These are phyloP conservation scores for Silurus asotus DNA, from an alignment of 2,113 vertebrate species.

Conservation along the genomic window DNA sequence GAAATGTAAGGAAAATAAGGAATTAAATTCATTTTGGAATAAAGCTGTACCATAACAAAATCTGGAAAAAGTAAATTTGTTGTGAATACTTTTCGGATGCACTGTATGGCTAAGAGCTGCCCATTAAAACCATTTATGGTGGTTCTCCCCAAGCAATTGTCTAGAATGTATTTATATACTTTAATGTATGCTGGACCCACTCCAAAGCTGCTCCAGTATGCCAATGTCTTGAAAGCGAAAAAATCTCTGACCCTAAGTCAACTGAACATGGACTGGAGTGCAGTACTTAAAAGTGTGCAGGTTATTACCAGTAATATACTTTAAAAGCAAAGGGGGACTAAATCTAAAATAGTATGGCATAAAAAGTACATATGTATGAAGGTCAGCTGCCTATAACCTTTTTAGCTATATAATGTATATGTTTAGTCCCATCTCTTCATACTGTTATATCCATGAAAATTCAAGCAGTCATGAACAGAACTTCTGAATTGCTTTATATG, in stretches of 20 bases:
- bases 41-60: too few species aligned
- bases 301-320: background rate
- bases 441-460: constrained; percentile 6
- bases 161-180: background rate
- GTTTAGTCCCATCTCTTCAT: background rate
- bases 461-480: constrained; percentile 26
- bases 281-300: background rate
- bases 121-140: background rate
- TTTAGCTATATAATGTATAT: background rate
- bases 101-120: background rate
- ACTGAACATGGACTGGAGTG: background rate
- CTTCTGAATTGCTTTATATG: constrained; percentile 43
- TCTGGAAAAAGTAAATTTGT: too few species aligned
- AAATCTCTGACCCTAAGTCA: background rate
- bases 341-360: background rate
- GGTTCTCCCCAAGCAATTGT: background rate
- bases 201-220: background rate
- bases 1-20: too few species aligned
- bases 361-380: background rate
- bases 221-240: background rate
- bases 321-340: background rate
- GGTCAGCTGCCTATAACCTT: background rate
- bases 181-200: background rate
- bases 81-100: too few species aligned
- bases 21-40: too few species aligned